Evolutionary conservation across 2,113 vertebrate species (phyloP), one percentile per base, ranked within the genome.

Genomic region (Hoplias malabaricus): DNA sequence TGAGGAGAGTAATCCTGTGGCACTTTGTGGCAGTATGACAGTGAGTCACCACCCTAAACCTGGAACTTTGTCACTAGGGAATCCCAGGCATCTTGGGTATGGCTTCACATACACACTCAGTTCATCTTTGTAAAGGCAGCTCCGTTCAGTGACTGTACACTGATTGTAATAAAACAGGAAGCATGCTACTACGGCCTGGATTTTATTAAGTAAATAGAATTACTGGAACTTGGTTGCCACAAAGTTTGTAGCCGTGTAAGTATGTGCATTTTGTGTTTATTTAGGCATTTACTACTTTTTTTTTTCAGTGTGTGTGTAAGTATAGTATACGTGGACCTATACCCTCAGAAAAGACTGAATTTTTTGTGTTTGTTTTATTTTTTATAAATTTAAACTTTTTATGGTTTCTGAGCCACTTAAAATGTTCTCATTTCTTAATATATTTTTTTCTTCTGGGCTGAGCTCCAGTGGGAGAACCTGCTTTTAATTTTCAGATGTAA

Each of bases 31-130:
- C 27, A 31, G 21, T 63, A 56, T 75, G 78, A 69, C 73, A 19
- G 29, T 82, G 82, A 78, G 82, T 84, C 82, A 80, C 48, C 38
- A 56, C 70, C n/a, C 80, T 78, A 84, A 83, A 80, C 43, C 61
- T 66, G 77, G 57, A 54, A 38, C 23, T 43, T 8, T 66, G 68
- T 79, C 27, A 69, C 50, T 33, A 21, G 27, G 62, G 79, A 83
- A 78, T 85, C 71, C 77, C 81, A 79, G 77, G 76, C 79, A 83
- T 83, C 50, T 59, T 53, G 43, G 66, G n/a, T 69, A 79, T 19
- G 25, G 40, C 21, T 16, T 66, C 29, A 2, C 42, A 8, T 25
- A 1, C 71, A 19, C 36, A n/a, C 46, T 9, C 50, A n/a, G 31
- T 16, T 31, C 27, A 9, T 14, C 57, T 61, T 61, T 10, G 16